A percentile compares a stretch with the other conserved stretches of the same genome.
Evolutionary conservation across 37 sponge, comb jelly and placozoan genomes (phyloP).

Genomic region (Beroe forskalii): DNA sequence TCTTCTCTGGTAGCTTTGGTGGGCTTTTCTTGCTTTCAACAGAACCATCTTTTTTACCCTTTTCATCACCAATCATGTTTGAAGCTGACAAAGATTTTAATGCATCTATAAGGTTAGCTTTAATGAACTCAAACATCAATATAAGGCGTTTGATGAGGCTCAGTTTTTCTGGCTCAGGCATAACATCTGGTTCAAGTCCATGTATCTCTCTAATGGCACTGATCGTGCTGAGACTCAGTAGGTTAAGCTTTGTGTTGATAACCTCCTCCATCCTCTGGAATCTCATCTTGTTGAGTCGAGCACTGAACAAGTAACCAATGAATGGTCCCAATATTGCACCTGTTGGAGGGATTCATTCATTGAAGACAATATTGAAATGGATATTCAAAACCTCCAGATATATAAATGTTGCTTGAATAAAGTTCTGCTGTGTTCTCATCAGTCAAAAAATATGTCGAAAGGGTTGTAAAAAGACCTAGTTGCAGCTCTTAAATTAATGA

Average conservation of each 20-base stretch:
- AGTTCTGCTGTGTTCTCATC: too few relatives aligned
- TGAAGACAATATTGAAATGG: not conserved
- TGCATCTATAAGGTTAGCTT: not conserved
- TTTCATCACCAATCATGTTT: not conserved
- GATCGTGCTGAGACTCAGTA: conserved; percentile 27
- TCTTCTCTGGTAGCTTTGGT: not conserved
- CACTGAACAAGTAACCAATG: conserved; percentile 52
- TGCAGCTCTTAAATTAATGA: too few relatives aligned
- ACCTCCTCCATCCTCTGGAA: conserved; percentile 35
- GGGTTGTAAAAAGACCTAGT: too few relatives aligned
- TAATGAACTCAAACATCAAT: not conserved
- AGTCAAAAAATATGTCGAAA: too few relatives aligned
- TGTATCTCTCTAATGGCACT: conserved; percentile 54
- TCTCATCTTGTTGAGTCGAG: conserved; percentile 29
- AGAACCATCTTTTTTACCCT: not conserved
- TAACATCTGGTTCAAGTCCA: conserved; percentile 31
- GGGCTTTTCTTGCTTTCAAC: not conserved
- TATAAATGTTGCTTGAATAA: too few relatives aligned
- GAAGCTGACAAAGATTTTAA: not conserved
- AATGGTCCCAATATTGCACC: conserved; percentile 38
- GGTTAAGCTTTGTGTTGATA: conserved; percentile 4
- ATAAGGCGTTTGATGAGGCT: not conserved
- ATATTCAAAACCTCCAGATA: not conserved
- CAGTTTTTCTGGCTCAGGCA: conserved; percentile 26
- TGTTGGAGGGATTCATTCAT: too few relatives aligned